Evolutionary conservation across 2,888 invertebrate genomes (phyloP), one percentile per base, ranked within the genome.

Genomic region (Torymus auratus): DNA sequence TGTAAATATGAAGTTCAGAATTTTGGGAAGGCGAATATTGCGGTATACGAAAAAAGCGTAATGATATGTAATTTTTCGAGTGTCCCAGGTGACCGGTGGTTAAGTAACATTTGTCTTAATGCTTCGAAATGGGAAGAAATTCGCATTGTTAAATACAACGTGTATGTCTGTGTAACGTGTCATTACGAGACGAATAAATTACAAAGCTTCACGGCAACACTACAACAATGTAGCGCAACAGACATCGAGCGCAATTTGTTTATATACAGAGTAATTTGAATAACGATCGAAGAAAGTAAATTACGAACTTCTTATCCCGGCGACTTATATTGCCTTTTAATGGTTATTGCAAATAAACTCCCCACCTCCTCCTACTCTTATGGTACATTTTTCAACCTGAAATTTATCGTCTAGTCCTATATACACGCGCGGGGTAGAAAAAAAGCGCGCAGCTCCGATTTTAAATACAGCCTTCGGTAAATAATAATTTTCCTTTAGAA

Each of bases 241-340:
- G 7, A 10, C 52, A 78, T 62, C 17, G 53, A 23, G 28, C 41
- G 70, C n/a, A 61, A 55, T 67, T 67, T 72, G 67, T 71, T 41
- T 28, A 41, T 41, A 41, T 41, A 15, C 65, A 52, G 14, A 52
- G 50, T 61, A 78, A 72, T 67, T 78, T 71, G 67, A 67, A 78
- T 72, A 72, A 20, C n/a, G 74, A n/a, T 52, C 10, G n/a, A 74
- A 65, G 70, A 69, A 74, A 74, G 74, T 74, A 70, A 58, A 70
- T 70, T 70, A 70, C 13, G 41, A 64, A 65, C 70, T 70, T 80
- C 56, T 69, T 69, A 64, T 52, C 50, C 55, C 13, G n/a, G 15
- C n/a, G 78, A 78, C 58, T 72, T 68, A 56, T 69, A 61, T n/a
- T 50, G 76, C 69, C 20, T 55, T 80, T 76, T 80, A 75, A 80